Evolutionary conservation across 2,888 invertebrate genomes (phyloP).

Genomic region (Muschampia staudingeri): DNA sequence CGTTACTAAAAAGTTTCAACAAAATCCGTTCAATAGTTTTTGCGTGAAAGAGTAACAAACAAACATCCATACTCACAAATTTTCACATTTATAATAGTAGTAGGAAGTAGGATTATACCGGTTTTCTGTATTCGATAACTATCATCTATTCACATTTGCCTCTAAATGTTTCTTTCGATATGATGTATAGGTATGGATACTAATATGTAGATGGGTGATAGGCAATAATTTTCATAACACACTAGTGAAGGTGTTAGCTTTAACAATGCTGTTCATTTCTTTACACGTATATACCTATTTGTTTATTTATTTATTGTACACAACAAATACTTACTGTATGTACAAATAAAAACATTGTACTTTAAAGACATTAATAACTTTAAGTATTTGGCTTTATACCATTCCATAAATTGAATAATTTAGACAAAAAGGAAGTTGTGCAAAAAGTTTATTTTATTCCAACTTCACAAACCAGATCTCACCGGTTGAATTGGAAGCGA

Average conservation of each 20-base stretch:
- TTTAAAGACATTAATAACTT: not conserved
- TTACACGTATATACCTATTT: not conserved
- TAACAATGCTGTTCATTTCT: not conserved
- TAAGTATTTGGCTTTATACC: not conserved
- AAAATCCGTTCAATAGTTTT: no score
- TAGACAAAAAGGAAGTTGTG: conserved; percentile 14
- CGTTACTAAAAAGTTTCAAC: no score
- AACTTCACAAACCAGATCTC: conserved; percentile 34
- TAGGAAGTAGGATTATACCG: not conserved
- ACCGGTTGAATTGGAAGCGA: conserved; percentile 22
- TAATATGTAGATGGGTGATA: not conserved
- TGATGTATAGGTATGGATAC: not conserved
- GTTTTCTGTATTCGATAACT: not conserved
- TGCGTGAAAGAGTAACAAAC: no score
- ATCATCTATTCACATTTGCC: not conserved
- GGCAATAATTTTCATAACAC: not conserved
- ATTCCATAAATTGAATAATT: conserved; percentile 11
- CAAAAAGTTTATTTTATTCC: conserved; percentile 37
- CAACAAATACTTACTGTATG: no score
- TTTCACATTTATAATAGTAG: no score
- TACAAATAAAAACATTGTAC: not conserved
- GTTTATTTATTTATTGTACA: no score
- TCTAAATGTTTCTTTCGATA: not conserved
- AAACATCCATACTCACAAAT: no score
- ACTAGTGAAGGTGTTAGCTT: not conserved